Base-by-base conservation (phyloP, 2,113 vertebrate species). In the human (Homo sapiens) region DNA sequence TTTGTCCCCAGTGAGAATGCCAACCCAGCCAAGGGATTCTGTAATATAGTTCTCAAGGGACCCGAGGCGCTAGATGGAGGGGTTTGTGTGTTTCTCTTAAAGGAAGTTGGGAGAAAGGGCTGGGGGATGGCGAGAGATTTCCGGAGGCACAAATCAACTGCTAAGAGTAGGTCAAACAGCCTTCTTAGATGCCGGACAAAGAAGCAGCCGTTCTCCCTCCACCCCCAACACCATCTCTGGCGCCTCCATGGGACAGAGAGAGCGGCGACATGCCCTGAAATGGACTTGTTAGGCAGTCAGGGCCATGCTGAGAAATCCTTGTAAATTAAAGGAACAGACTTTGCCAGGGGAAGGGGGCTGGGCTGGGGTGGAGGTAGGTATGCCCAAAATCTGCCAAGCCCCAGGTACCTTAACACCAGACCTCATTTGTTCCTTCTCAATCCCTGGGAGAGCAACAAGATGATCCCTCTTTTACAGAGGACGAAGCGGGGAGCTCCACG, bases 141-240 rank as follows among this genome's bases (percentile, higher is more conserved):
- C 97, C 96, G 93, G 94, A 97, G 75, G 52, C 97, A 96, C 96
- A 97, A 96, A 97, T 98, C 95, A 98, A 80, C 73, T 0, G 27
- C 78, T 88, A 23, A 57, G 75, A 96, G 93, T 45, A 68, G 90
- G 61, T 82, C 84, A 20, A 79, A 94, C 87, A 35, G 92, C 50
- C 61, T 94, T 70, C 92, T 38, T 52, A 87, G 93, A 88, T 27
- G 57, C 80, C 23, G 92, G 88, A 97, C 97, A 98, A 98, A 97
- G 96, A 81, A 79, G 93, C 27, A 5, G 94, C 83, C 93, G 40
- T 48, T 61, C 48, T 64, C 72, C 83, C 95, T 83, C 92, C 57
- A 1, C 92, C 97, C 96, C 82, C 96, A 90, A 32, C 96, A 84
- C 94, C 96, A 84, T 30, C 86, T 59, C 93, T 50, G 96, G 97